phyloP scores from a whole-genome alignment of 1,140 invertebrate genomes.

The Hylyphantes graminicola region DNA sequence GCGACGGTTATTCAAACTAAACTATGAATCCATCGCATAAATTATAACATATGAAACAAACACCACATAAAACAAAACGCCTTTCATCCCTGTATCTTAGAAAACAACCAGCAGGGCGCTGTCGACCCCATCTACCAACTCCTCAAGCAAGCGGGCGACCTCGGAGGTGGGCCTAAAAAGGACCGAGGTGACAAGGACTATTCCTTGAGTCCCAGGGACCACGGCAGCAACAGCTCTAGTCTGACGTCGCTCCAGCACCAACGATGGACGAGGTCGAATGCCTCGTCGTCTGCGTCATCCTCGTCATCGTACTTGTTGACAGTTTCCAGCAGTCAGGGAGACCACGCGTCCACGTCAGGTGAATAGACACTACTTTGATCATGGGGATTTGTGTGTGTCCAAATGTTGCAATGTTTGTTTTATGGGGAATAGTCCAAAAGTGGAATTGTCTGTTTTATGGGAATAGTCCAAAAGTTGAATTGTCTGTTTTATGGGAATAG shows the following conservation, averaged over 20 bases:
- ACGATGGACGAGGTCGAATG: slow-evolving; percentile 59
- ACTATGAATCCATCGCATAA: no score
- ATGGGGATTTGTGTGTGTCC: neutral
- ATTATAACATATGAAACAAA: no score
- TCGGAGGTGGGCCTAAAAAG: slow-evolving; percentile 68
- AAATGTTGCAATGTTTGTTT: no score
- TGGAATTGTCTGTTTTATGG: no score
- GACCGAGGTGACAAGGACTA: slow-evolving; percentile 48
- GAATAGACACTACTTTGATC: slow-evolving; percentile 49
- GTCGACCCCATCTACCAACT: slow-evolving; percentile 93
- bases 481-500: no score
- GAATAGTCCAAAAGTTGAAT: no score
- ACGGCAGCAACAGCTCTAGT: slow-evolving; percentile 45
- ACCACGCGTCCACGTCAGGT: slow-evolving; percentile 68
- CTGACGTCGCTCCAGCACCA: slow-evolving; percentile 61
- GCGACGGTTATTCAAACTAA: no score
- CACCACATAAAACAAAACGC: no score
- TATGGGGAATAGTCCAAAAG: no score
- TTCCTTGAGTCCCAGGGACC: slow-evolving; percentile 28
- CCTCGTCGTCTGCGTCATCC: slow-evolving; percentile 61
- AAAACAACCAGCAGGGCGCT: slow-evolving; percentile 29
- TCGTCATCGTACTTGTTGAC: slow-evolving; percentile 63
- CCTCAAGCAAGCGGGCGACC: slow-evolving; percentile 90
- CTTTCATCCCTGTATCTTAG: neutral
- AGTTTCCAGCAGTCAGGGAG: slow-evolving; percentile 54